Conservation (phyloP, 2,113 vertebrate genomes). For the Zosterops hypoxanthus region DNA sequence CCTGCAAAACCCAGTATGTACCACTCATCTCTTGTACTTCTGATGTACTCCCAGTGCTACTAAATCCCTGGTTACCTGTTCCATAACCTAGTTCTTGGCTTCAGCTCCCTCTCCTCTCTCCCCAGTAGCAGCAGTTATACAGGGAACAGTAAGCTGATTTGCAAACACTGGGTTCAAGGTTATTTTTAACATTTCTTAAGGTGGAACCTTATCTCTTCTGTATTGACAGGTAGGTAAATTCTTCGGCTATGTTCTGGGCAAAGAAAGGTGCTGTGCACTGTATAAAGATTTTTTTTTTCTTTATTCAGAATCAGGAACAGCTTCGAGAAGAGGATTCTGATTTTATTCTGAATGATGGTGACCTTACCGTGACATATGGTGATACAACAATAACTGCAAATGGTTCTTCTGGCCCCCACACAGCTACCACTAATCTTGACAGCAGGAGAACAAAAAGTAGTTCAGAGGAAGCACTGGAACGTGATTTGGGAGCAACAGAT, state of each 20-base stretch:
- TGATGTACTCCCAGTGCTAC: not conserved
- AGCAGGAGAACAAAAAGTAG: conserved; percentile 82
- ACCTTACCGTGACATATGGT: conserved; percentile 92
- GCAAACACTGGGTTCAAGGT: not conserved
- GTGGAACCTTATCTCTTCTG: not conserved
- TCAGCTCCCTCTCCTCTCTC: not conserved
- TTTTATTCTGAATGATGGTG: conserved; percentile 88
- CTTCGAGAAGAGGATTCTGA: conserved; percentile 90
- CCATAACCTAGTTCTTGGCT: not conserved
- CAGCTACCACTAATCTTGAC: conserved; percentile 69
- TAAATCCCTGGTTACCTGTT: not conserved
- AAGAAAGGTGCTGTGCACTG: not conserved
- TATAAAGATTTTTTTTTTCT: not conserved
- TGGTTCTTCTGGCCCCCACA: conserved; percentile 82
- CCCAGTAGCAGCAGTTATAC: not conserved
- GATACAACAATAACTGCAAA: conserved; percentile 92
- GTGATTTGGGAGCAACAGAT: conserved; percentile 87
- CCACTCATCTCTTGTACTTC: not conserved
- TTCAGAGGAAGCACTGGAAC: conserved; percentile 90
- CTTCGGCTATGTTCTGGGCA: not conserved
- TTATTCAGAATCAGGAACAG: conserved; percentile 87
- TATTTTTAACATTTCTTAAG: conserved; percentile 33
- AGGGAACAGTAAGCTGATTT: conserved; percentile 32
- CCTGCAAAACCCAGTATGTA: not conserved
- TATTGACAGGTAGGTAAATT: not conserved